phyloP scores from a whole-genome alignment of 1,140 invertebrate genomes.

The Drosophila persimilis region DNA sequence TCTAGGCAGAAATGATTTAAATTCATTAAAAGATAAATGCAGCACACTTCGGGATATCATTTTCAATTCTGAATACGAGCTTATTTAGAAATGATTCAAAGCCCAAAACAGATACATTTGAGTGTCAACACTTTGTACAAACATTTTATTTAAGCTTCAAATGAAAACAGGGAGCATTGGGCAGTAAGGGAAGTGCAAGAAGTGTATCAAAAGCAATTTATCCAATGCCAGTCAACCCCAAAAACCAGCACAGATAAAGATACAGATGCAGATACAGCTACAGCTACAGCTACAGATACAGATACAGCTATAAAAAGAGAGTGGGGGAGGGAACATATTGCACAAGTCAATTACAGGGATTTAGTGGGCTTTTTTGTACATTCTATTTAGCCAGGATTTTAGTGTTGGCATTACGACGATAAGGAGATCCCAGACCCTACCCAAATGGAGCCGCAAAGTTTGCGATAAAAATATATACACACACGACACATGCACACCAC shows the following conservation, averaged over 20 bases:
- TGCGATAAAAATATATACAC: slow-evolving; percentile 69
- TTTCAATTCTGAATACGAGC: neutral
- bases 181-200: neutral
- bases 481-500: slow-evolving; percentile 3
- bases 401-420: slow-evolving; percentile 45
- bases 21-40: too few relatives aligned
- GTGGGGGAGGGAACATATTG: slow-evolving; percentile 48
- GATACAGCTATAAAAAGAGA: slow-evolving; percentile 15
- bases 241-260: slow-evolving; percentile 39
- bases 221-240: slow-evolving; percentile 27
- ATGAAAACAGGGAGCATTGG: slow-evolving; percentile 26
- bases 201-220: slow-evolving; percentile 42
- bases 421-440: slow-evolving; percentile 6
- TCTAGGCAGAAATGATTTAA: too few relatives aligned
- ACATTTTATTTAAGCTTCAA: slow-evolving; percentile 41
- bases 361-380: slow-evolving; percentile 52
- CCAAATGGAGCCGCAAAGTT: slow-evolving; percentile 64
- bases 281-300: slow-evolving; percentile 14
- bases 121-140: slow-evolving; percentile 18
- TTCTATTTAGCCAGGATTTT: slow-evolving; percentile 70
- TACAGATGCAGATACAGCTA: slow-evolving; percentile 24
- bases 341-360: slow-evolving; percentile 77
- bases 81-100: neutral
- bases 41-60: too few relatives aligned
- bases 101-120: slow-evolving; percentile 6